Conservation (phyloP, 2,113 vertebrate genomes). For the Coreoperca whiteheadi region DNA sequence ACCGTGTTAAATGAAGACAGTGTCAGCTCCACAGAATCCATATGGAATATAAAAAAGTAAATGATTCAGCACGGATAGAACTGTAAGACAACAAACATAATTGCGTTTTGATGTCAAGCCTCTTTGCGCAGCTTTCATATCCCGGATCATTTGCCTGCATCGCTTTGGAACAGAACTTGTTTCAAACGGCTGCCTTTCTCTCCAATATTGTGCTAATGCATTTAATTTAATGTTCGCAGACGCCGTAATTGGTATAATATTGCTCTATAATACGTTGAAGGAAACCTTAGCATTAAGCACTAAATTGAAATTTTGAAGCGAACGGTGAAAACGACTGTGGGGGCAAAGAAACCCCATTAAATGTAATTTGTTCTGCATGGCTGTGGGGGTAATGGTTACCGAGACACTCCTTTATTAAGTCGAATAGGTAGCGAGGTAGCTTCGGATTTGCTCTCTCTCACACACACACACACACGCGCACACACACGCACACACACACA, state of each 20-base stretch:
- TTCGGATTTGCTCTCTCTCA: slow-evolving; percentile 48
- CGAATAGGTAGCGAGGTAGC: slow-evolving; percentile 88
- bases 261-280: slow-evolving; percentile 90
- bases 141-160: slow-evolving; percentile 72
- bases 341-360: slow-evolving; percentile 94
- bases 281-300: slow-evolving; percentile 91
- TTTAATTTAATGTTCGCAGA: slow-evolving; percentile 91
- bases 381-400: slow-evolving; percentile 94
- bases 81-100: slow-evolving; percentile 74
- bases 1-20: slow-evolving; percentile 48
- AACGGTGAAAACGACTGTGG: slow-evolving; percentile 92
- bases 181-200: slow-evolving; percentile 85
- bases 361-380: slow-evolving; percentile 98
- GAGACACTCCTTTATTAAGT: slow-evolving; percentile 89
- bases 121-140: slow-evolving; percentile 60
- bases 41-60: slow-evolving; percentile 60
- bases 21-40: slow-evolving; percentile 50
- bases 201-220: slow-evolving; percentile 89
- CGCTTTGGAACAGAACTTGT: slow-evolving; percentile 82
- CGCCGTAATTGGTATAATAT: slow-evolving; percentile 92
- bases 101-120: slow-evolving; percentile 60
- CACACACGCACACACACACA: slow-evolving; percentile 28
- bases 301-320: slow-evolving; percentile 97
- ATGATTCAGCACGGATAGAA: slow-evolving; percentile 63
- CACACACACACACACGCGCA: slow-evolving; percentile 28